These are phyloP conservation scores for Odontothrips loti DNA, from an alignment of 2,888 invertebrate species.

Conservation along the genomic window DNA sequence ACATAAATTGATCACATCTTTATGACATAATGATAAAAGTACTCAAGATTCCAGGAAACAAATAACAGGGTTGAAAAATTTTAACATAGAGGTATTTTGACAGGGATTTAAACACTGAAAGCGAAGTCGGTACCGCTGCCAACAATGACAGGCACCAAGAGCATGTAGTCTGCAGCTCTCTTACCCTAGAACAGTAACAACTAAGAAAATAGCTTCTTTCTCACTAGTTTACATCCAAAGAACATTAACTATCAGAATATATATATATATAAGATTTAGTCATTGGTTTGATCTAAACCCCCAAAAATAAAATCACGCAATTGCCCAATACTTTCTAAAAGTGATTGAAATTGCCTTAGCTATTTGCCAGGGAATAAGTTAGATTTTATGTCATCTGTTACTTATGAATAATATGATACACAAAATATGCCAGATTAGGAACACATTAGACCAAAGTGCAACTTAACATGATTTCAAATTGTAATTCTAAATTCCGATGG, in stretches of 20 bases:
- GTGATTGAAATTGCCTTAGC: not conserved
- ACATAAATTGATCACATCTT: not conserved
- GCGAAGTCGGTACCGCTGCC: not conserved
- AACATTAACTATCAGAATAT: conserved; percentile 15
- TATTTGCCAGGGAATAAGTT: not conserved
- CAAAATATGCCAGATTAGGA: conserved; percentile 5
- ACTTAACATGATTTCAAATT: not conserved
- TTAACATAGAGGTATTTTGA: not conserved
- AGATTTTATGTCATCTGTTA: not conserved
- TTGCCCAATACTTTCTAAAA: not conserved
- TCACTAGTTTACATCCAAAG: conserved; percentile 13
- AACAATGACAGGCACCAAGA: not conserved
- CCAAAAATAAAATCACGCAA: not conserved
- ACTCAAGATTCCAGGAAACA: not conserved
- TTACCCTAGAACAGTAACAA: not conserved
- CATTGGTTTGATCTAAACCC: conserved; percentile 17
- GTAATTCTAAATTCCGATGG: not conserved
- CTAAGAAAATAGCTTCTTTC: conserved; percentile 9
- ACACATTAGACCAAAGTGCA: conserved; percentile 12
- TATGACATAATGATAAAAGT: conserved; percentile 4
- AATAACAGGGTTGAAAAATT: not conserved
- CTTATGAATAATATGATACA: not conserved
- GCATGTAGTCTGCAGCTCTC: conserved; percentile 24
- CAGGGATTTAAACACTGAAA: not conserved
- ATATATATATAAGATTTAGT: not conserved